A percentile compares a stretch with the other conserved stretches of the same genome.
phyloP scores from a whole-genome alignment of 1,140 invertebrate genomes.

The Drosophila biarmipes region DNA sequence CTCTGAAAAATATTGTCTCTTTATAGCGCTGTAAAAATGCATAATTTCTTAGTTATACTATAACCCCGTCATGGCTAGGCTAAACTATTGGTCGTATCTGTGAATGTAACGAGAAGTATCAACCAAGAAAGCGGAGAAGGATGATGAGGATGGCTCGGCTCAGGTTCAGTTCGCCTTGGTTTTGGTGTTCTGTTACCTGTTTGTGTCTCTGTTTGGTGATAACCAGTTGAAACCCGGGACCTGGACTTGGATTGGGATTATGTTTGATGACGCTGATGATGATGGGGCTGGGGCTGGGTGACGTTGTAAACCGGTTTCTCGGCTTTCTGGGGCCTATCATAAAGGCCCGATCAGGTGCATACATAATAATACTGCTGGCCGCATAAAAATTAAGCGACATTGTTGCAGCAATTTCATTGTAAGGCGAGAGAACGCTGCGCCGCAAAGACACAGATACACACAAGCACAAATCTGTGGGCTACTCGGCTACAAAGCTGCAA shows the following conservation, averaged over 20 bases:
- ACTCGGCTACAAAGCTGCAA: slow-evolving; percentile 50
- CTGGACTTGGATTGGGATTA: slow-evolving; percentile 29
- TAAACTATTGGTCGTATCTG: slow-evolving; percentile 3
- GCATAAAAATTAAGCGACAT: slow-evolving; percentile 66
- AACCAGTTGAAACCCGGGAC: slow-evolving; percentile 47
- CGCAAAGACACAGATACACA: slow-evolving; percentile 57
- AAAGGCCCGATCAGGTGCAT: slow-evolving; percentile 67
- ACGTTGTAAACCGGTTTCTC: slow-evolving; percentile 70
- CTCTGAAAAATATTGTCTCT: too few relatives aligned
- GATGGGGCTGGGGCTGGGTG: slow-evolving; percentile 31
- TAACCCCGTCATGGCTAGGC: background rate
- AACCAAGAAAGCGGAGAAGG: slow-evolving; percentile 36
- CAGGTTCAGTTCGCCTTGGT: slow-evolving; percentile 5
- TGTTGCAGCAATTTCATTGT: slow-evolving; percentile 57
- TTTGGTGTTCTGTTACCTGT: slow-evolving; percentile 50
- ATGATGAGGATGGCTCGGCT: slow-evolving; percentile 34
- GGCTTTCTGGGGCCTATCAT: slow-evolving; percentile 44
- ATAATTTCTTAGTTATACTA: background rate
- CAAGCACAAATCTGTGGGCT: slow-evolving; percentile 32
- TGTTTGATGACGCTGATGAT: slow-evolving; percentile 14
- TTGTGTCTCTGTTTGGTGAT: slow-evolving; percentile 34
- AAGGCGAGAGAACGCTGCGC: slow-evolving; percentile 42
- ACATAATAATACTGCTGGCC: slow-evolving; percentile 39
- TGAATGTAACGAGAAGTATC: background rate
- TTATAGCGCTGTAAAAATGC: background rate